Percentiles rank a stretch among this genome's conserved stretches.
These are phyloP conservation scores for Fratercula arctica DNA, from an alignment of 2,797 vertebrate genomes.

Conservation along the genomic window DNA sequence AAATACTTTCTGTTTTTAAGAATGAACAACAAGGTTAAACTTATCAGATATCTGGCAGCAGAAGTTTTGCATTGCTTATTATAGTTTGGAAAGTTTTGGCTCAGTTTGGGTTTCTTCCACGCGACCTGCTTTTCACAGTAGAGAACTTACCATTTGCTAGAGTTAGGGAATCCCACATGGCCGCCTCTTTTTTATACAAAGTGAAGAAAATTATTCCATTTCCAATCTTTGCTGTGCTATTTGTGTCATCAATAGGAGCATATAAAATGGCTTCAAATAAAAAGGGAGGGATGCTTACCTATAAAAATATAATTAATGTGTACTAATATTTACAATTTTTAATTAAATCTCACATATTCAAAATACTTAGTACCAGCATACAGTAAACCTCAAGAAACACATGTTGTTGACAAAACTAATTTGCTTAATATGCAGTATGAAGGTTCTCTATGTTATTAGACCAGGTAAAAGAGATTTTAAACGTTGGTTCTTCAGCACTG, in stretches of 20 bases:
- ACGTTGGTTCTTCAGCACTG: not conserved
- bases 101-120: not conserved
- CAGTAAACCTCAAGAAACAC: not conserved
- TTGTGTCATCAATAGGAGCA: slow-evolving; percentile 85
- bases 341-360: not conserved
- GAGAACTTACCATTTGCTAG: slow-evolving; percentile 73
- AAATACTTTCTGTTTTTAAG: not conserved
- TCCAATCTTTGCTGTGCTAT: slow-evolving; percentile 86
- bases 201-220: slow-evolving; percentile 83
- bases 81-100: not conserved
- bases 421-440: rapidly evolving
- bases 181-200: slow-evolving; percentile 82
- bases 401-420: not conserved
- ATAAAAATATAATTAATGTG: not conserved
- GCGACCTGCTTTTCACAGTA: not conserved
- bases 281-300: slow-evolving; percentile 91
- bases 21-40: not conserved
- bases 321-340: not conserved
- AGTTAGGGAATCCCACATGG: slow-evolving; percentile 84
- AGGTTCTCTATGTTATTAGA: rapidly evolving
- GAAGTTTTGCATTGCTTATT: not conserved
- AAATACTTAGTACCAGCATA: not conserved
- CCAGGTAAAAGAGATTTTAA: not conserved
- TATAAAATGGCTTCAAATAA: slow-evolving; percentile 89
- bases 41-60: not conserved